phyloP scores from a whole-genome alignment of 2,797 vertebrate genomes.

The Pseudotriccus pelzelni region DNA sequence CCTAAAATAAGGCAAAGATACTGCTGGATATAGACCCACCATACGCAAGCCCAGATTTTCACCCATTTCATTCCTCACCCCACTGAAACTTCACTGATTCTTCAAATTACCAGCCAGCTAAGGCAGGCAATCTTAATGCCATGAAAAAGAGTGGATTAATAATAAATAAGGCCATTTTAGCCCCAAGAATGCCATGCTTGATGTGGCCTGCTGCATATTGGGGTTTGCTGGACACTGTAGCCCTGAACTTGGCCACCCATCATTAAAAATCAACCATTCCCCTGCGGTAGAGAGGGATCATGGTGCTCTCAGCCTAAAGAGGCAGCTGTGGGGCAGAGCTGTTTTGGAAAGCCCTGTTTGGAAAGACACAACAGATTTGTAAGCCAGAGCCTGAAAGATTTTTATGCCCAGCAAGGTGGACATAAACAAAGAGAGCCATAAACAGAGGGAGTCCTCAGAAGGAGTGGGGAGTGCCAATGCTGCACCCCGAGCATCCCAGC shows the following conservation, averaged over 20 bases:
- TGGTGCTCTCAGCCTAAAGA: accelerated
- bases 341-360: neutral
- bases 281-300: neutral
- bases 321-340: neutral
- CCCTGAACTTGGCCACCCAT: accelerated
- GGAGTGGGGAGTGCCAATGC: accelerated
- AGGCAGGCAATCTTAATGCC: neutral
- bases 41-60: neutral
- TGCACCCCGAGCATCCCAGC: neutral
- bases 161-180: neutral
- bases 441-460: neutral
- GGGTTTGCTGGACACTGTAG: accelerated
- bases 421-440: neutral
- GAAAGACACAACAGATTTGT: neutral
- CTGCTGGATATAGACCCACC: neutral
- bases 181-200: accelerated
- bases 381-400: neutral
- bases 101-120: neutral
- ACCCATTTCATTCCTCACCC: neutral
- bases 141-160: neutral
- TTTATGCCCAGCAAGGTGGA: neutral
- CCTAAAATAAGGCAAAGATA: neutral
- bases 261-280: neutral
- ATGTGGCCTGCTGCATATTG: accelerated
- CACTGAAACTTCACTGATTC: neutral